Evolutionary conservation across 2,797 vertebrate genomes (phyloP).

Genomic region (Podargus strigoides): DNA sequence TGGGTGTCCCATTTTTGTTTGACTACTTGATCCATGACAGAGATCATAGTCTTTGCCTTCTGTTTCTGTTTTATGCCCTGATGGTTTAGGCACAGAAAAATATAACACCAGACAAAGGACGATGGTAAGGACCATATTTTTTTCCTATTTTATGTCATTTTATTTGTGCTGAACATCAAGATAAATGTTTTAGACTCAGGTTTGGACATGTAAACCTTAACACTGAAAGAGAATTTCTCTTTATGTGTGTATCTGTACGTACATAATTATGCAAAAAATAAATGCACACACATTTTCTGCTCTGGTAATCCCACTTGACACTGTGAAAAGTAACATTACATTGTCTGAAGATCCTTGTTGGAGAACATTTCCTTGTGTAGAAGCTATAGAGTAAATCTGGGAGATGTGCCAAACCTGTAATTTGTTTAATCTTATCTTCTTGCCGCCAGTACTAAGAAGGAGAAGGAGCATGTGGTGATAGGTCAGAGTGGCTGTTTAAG

Average conservation of each 20-base stretch:
- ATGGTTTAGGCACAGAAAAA: conserved; percentile 26
- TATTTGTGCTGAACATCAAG: neutral
- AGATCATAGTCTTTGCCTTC: too few species aligned
- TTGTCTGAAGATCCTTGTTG: neutral
- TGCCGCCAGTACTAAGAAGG: neutral
- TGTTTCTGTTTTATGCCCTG: too few species aligned
- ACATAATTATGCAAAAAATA: neutral
- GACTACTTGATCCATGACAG: too few species aligned
- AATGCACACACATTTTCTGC: neutral
- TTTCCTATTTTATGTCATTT: neutral
- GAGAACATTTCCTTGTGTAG: neutral
- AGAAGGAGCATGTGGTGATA: neutral
- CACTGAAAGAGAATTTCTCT: neutral
- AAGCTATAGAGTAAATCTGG: neutral
- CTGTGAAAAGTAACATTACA: neutral
- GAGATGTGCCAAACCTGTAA: neutral
- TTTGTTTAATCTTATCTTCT: neutral
- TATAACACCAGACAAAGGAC: neutral
- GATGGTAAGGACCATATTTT: neutral
- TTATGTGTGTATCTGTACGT: neutral
- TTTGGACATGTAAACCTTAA: neutral
- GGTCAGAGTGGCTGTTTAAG: neutral
- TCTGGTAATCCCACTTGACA: neutral
- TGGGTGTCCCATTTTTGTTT: too few species aligned
- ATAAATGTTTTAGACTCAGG: neutral